Base-by-base conservation (phyloP, 2,797 vertebrate species). In the Clarias fuscus region DNA sequence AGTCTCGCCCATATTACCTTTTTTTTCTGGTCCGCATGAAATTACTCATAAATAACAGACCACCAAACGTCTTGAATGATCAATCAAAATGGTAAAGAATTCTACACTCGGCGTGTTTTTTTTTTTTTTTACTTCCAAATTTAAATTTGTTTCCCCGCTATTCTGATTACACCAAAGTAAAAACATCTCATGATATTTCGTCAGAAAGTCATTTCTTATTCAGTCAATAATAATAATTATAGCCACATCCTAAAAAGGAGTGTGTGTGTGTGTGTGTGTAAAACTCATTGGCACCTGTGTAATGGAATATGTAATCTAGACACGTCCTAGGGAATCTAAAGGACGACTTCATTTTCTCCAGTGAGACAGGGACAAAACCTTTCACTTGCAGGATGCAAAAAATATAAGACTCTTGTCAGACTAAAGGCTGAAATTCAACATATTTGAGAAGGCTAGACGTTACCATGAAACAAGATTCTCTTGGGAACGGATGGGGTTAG, bases 211-310 rank as follows among this genome's bases (percentile, higher is more conserved):
- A 43, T 81, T 83, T 78, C 76, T 61, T 61, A 20, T 78, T 78
- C 30, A 59, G 56, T 61, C 30, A 79, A 79, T 79, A 79, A 79
- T 40, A 22, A 78, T 78, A 37, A 78, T 78, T 76, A 76, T 58
- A 76, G 73, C 27, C 73, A 76, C 53, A 30, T 76, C 73, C 53
- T 53, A 76, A 76, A 76, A 56, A 11, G 48, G 48, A 27, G n/a
- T 56, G 53, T 33, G 62, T 65, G 62, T 61, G 59, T 61, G 64
- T n/a, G n/a, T 76, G 73, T 78, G 30, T 37, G 13, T 10, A 59
- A 77, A 77, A 77, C 13, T 56, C 5, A 7, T 40, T 37, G 30
- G 73, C 73, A 76, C 73, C n/a, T 27, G 8, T 18, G 48, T 61
- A 61, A 61, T 37, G 30, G 58, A 61, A 78, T 78, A 61, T 78